Evolutionary conservation across 2,888 invertebrate genomes (phyloP), one percentile per base, ranked within the genome.

Genomic region (Rotaria sp.): DNA sequence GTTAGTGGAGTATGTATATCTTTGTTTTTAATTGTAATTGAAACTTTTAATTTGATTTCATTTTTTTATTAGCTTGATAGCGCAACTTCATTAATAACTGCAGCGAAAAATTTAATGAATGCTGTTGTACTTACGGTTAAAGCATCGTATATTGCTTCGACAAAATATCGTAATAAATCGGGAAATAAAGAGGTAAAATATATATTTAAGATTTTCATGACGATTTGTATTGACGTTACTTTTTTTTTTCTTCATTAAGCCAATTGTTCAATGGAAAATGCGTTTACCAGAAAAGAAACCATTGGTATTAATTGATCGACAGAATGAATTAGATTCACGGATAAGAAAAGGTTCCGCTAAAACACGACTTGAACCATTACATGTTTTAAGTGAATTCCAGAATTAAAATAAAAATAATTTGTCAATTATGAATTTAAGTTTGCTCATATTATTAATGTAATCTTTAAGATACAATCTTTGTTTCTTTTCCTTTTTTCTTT

Each of bases 271-370:
- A 74, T 99, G 98, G 98, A 96, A 96, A 90, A 98, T 99, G 97
- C 97, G 97, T 90, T 97, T 97, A 0, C 99, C 99, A 0, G 98
- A 97, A 92, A 99, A 99, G 94, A 98, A 99, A 91, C 98, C 98
- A 0, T 93, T 99, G 38, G 96, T 97, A 86, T 50, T 84, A 67
- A 52, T 74, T n/a, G 41, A 84, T 13, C 85, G 85, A 24, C 87
- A 45, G 30, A 85, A 87, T 41, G 85, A 87, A 59, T 84, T n/a
- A 15, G 80, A 84, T 21, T 57, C 85, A 8, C 57, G 87, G 18
- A 84, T 48, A 15, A 84, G 85, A 67, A 87, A 87, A 74, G 85
- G 59, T 21, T 48, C 85, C 24, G 59, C 59, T 59, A 87, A 85
- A 45, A 85, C 84, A 85, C 80, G 85, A 35, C 59, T 84, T 15